A percentile compares a stretch with the other conserved stretches of the same genome.
Evolutionary conservation across 2,113 vertebrate genomes (phyloP).

Genomic region (Tichodroma muraria): DNA sequence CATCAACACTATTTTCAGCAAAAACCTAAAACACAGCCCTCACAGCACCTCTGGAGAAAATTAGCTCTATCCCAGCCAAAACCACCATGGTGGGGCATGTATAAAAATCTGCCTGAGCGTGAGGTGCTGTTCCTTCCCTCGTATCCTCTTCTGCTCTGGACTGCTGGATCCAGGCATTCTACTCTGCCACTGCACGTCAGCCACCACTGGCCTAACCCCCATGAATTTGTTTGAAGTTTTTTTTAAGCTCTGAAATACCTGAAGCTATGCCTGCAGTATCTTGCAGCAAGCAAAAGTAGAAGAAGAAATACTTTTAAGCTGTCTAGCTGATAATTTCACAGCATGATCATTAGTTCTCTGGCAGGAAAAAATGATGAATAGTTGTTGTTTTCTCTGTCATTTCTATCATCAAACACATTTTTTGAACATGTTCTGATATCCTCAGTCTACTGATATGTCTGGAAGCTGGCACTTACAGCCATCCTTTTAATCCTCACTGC

Average conservation of each 20-base stretch:
- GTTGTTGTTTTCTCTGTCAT: not conserved
- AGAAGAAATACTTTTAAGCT: not conserved
- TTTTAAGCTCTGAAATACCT: not conserved
- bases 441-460: not conserved
- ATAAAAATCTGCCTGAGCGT: not conserved
- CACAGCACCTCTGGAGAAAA: not conserved
- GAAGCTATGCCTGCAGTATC: not conserved
- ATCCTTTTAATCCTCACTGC: not conserved
- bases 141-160: not conserved
- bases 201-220: too few relatives aligned
- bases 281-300: not conserved
- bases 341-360: slow-evolving; percentile 1
- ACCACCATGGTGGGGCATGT: not conserved
- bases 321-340: not conserved
- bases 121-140: not conserved
- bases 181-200: not conserved
- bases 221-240: not conserved
- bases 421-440: not conserved
- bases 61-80: not conserved
- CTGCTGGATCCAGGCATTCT: not conserved
- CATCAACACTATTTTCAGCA: not conserved
- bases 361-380: not conserved
- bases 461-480: not conserved
- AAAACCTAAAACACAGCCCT: not conserved
- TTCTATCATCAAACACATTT: not conserved